phyloP scores from a whole-genome alignment of 64 coral and sea anemone genomes.

The Actinia tenebrosa region DNA sequence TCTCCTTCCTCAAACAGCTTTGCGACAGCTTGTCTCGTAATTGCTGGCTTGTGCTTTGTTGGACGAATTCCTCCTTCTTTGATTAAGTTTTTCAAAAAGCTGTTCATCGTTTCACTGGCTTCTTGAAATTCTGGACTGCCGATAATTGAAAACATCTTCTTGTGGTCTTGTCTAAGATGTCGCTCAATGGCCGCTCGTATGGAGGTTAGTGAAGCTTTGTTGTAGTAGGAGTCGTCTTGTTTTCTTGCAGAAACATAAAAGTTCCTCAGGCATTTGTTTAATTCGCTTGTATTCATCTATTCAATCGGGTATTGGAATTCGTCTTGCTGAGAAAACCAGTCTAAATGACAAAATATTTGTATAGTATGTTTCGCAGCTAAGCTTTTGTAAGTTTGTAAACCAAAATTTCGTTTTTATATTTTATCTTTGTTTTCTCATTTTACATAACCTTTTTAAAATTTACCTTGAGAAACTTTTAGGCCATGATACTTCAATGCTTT shows the following conservation, averaged over 20 bases:
- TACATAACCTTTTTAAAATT: not conserved
- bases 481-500: too few species aligned
- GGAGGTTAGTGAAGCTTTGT: slow-evolving; percentile 20
- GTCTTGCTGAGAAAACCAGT: slow-evolving; percentile 21
- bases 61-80: not conserved
- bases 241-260: slow-evolving; percentile 12
- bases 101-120: slow-evolving; percentile 9
- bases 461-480: too few species aligned
- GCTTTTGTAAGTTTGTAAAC: too few species aligned
- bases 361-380: not conserved
- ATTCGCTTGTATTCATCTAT: slow-evolving; percentile 1
- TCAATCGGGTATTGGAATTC: not conserved
- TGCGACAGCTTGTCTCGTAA: slow-evolving; percentile 17
- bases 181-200: slow-evolving; percentile 26
- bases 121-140: slow-evolving; percentile 14
- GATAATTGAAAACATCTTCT: not conserved
- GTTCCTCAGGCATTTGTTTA: slow-evolving; percentile 30
- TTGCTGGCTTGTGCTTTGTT: not conserved
- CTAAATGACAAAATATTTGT: slow-evolving; percentile 16
- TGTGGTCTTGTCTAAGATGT: not conserved
- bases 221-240: not conserved
- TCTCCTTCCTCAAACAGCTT: slow-evolving; percentile 6
- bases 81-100: slow-evolving; percentile 14
- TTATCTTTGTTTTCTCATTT: too few species aligned
- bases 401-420: too few species aligned